phyloP scores from a whole-genome alignment of 2,113 vertebrate genomes.

The Salvator merianae region DNA sequence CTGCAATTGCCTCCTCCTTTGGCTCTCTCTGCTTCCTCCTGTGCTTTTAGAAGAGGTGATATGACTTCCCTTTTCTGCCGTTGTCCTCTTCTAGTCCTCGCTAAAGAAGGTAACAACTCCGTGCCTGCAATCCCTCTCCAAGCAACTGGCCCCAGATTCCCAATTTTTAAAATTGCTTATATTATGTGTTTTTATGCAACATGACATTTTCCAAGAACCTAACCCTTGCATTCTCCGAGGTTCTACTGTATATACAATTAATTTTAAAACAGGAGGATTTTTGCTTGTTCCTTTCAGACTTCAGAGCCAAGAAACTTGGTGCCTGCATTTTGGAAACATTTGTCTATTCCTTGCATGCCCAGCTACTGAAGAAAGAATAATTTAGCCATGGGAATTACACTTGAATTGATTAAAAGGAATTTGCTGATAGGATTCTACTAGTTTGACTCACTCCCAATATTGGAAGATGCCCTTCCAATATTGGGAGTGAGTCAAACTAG shows the following conservation, averaged over 20 bases:
- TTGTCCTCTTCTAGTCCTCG: too few species aligned
- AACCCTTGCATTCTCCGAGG: too few species aligned
- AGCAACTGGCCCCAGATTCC: too few species aligned
- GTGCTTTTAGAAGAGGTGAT: too few species aligned
- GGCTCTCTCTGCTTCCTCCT: too few species aligned
- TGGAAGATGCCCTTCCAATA: background rate
- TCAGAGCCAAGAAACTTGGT: background rate
- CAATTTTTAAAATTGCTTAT: too few species aligned
- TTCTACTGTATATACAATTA: background rate
- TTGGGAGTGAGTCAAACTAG: background rate
- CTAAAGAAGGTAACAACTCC: too few species aligned
- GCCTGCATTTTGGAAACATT: background rate
- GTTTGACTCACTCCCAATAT: background rate
- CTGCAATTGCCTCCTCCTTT: too few species aligned
- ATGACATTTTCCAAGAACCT: too few species aligned
- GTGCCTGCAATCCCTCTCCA: too few species aligned
- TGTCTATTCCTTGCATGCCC: background rate
- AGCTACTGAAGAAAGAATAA: background rate
- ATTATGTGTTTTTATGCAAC: too few species aligned
- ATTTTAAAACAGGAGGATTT: background rate
- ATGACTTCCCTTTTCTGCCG: too few species aligned
- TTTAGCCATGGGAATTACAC: background rate
- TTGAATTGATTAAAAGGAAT: background rate
- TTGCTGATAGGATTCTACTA: background rate
- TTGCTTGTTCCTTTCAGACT: background rate